Evolutionary conservation across 35 echinoderm and acorn worm genomes (phyloP).

Genomic region (Heliocidaris erythrogramma): DNA sequence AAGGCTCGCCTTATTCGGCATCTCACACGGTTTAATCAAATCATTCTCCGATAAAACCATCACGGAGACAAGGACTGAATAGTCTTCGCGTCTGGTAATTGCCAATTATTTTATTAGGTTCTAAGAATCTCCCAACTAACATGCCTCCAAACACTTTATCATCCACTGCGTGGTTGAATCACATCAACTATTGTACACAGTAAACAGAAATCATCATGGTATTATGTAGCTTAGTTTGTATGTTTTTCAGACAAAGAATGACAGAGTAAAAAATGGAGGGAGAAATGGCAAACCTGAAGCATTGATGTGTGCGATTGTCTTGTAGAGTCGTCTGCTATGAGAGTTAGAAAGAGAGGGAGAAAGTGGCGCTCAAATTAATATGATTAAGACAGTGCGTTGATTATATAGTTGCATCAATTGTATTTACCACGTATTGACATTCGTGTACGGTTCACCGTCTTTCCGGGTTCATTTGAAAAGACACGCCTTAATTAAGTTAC

Average conservation of each 20-base stretch:
- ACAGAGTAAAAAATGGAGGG: no score
- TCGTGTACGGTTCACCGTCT: background rate
- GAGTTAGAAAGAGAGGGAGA: background rate
- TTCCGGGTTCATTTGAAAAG: background rate
- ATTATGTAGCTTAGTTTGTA: background rate
- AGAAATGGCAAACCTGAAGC: no score
- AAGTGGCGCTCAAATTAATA: background rate
- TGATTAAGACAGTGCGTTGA: background rate
- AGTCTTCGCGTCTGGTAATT: background rate
- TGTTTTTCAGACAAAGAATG: no score
- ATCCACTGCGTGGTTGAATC: background rate
- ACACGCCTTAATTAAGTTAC: constrained; percentile 2
- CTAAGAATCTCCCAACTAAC: background rate
- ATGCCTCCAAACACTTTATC: background rate
- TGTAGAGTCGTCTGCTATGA: no score
- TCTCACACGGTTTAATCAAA: constrained; percentile 28
- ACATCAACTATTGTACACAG: background rate
- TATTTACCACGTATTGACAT: background rate
- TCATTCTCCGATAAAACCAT: constrained; percentile 2
- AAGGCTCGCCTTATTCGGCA: constrained; percentile 13
- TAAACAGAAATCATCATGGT: background rate
- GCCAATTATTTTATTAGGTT: constrained; percentile 13
- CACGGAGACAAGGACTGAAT: background rate
- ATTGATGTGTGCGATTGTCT: no score
- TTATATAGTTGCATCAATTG: background rate